Percentiles rank a stretch among this genome's conserved stretches.
phyloP scores from a whole-genome alignment of 2,888 invertebrate genomes.

The Clitarchus hookeri region DNA sequence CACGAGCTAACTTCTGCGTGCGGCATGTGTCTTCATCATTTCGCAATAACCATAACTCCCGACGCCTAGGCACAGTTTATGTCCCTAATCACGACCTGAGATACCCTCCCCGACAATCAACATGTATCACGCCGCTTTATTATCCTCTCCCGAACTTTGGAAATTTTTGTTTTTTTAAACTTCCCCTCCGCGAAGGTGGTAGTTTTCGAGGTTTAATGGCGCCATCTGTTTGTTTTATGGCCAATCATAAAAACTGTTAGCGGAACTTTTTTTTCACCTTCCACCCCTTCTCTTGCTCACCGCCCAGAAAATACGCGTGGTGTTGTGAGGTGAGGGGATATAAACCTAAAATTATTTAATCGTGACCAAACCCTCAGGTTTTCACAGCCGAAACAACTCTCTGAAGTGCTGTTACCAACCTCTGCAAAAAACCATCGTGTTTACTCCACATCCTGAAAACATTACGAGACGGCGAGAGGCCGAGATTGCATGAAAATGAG shows the following conservation, averaged over 20 bases:
- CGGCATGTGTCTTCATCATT: not conserved
- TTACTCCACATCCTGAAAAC: too few relatives aligned
- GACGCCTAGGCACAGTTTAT: not conserved
- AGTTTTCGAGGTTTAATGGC: not conserved
- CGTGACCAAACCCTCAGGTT: not conserved
- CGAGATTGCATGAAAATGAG: too few relatives aligned
- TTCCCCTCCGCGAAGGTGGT: not conserved
- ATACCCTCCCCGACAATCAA: not conserved
- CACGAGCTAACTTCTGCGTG: not conserved
- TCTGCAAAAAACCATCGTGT: not conserved
- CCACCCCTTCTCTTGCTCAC: not conserved
- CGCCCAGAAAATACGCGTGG: not conserved
- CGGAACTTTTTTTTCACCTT: not conserved
- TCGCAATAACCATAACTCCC: not conserved
- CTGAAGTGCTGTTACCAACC: not conserved
- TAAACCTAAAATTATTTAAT: not conserved
- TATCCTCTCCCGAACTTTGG: not conserved
- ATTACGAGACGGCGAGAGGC: too few relatives aligned
- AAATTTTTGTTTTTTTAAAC: not conserved
- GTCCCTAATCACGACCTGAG: not conserved
- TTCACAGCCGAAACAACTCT: not conserved
- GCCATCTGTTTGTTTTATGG: not conserved
- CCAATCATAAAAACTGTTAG: not conserved
- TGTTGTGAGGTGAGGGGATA: not conserved
- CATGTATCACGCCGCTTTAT: conserved; percentile 1